Evolutionary conservation across 2,888 invertebrate genomes (phyloP).

Genomic region (Rhopalosiphum nymphaeae): DNA sequence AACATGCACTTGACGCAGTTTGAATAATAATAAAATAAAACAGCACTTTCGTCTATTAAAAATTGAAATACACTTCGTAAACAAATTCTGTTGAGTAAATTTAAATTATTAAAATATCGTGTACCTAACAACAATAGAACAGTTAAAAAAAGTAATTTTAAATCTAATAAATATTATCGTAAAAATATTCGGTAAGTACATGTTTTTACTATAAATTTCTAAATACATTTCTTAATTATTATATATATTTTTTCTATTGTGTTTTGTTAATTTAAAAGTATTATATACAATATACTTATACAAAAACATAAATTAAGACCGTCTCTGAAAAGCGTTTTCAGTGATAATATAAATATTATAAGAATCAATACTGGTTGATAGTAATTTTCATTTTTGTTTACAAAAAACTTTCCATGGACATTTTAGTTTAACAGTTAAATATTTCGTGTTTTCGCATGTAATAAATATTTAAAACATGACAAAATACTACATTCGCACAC

Average conservation of each 20-base stretch:
- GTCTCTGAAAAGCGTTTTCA: not conserved
- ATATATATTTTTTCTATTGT: not conserved
- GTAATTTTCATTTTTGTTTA: not conserved
- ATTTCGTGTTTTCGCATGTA: not conserved
- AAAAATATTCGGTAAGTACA: not conserved
- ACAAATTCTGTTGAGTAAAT: not conserved
- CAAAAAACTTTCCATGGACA: not conserved
- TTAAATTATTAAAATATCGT: not conserved
- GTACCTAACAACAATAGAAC: not conserved
- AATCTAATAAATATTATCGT: not conserved
- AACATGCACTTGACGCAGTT: constrained; percentile 15
- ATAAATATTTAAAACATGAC: not conserved
- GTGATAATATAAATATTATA: not conserved
- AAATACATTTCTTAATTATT: not conserved
- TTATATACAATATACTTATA: not conserved
- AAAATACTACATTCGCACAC: too few relatives aligned
- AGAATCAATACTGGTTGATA: not conserved
- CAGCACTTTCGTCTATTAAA: not conserved
- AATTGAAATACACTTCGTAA: constrained; percentile 4
- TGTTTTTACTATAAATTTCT: not conserved
- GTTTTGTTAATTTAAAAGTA: not conserved
- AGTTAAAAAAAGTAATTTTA: not conserved
- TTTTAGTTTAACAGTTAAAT: not conserved
- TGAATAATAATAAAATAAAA: constrained; percentile 33
- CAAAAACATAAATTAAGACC: not conserved